Conservation (phyloP, 2,888 invertebrate species). For the Laothoe populi region DNA sequence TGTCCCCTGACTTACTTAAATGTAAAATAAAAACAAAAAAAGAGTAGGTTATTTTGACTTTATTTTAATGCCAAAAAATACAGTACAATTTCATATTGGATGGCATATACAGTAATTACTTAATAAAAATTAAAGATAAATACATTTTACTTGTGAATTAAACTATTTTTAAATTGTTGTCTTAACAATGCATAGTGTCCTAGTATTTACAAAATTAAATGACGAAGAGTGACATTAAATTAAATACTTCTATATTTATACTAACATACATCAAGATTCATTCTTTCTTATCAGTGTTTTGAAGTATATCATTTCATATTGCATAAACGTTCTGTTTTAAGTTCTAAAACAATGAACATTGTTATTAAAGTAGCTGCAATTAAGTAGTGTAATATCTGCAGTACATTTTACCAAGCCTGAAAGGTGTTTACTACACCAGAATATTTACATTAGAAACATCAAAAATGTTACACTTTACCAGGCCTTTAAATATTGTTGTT, state of each 20-base stretch:
- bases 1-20: neutral
- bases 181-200: constrained; percentile 32
- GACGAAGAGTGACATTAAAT: constrained; percentile 19
- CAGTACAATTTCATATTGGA: constrained; percentile 37
- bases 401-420: neutral
- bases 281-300: constrained; percentile 4
- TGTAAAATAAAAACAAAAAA: constrained; percentile 15
- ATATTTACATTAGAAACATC: constrained; percentile 17
- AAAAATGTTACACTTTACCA: neutral
- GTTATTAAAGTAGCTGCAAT: constrained; percentile 1
- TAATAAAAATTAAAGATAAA: constrained; percentile 19
- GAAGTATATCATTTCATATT: constrained; percentile 1
- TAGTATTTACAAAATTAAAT: constrained; percentile 23
- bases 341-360: constrained; percentile 20
- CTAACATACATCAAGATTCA: constrained; percentile 15
- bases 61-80: constrained; percentile 58
- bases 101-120: constrained; percentile 40
- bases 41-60: constrained; percentile 38
- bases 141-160: constrained; percentile 34
- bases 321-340: constrained; percentile 1
- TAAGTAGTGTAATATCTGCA: constrained; percentile 4
- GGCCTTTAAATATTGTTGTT: neutral
- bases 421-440: neutral
- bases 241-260: constrained; percentile 10
- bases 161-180: constrained; percentile 32